phyloP scores from a whole-genome alignment of 1,140 invertebrate genomes.

The Saccostrea echinata region DNA sequence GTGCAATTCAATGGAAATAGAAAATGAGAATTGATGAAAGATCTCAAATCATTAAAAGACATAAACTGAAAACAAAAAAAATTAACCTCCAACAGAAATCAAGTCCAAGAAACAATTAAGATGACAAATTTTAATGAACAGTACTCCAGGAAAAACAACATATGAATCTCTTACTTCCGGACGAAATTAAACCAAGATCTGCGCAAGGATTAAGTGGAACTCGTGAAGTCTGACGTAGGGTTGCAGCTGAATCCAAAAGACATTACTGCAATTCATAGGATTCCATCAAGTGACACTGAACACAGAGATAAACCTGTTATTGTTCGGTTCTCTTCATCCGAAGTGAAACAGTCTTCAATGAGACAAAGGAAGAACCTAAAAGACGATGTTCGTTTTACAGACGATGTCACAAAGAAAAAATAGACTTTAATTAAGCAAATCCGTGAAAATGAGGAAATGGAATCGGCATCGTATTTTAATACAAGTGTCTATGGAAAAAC shows the following conservation, averaged over 20 bases:
- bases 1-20: background rate
- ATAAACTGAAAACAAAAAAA: background rate
- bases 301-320: conserved; percentile 8
- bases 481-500: background rate
- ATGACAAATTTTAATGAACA: conserved; percentile 40
- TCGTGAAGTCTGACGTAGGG: background rate
- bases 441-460: conserved; percentile 4
- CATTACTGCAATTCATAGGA: conserved; percentile 14
- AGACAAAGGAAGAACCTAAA: too few species aligned
- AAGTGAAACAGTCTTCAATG: conserved; percentile 6
- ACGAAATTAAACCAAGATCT: conserved; percentile 17
- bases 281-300: background rate
- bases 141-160: conserved; percentile 41
- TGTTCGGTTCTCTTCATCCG: background rate
- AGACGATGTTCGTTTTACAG: background rate
- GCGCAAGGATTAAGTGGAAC: background rate
- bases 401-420: conserved; percentile 2
- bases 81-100: background rate
- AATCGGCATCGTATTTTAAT: conserved; percentile 36
- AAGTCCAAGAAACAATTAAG: background rate
- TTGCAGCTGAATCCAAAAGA: background rate
- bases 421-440: background rate
- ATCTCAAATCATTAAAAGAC: background rate
- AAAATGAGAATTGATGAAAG: conserved; percentile 5
- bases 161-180: background rate